Evolutionary conservation across 2,797 vertebrate genomes (phyloP).

Genomic region (Galago senegalensis): DNA sequence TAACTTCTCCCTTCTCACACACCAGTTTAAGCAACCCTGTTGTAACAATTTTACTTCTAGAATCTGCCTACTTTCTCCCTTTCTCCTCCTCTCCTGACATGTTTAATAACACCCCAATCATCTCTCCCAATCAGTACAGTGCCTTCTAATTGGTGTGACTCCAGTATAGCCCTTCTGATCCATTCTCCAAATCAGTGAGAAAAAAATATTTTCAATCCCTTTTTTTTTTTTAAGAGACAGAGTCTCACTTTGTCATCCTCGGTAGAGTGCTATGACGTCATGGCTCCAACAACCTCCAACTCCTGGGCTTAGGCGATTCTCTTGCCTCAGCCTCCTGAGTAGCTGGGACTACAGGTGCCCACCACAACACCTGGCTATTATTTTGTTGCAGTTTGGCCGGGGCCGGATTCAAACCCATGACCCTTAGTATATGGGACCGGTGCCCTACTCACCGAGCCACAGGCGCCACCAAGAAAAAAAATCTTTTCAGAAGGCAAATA

Average conservation of each 20-base stretch:
- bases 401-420: no score
- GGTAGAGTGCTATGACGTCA: no score
- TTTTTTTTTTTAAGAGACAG: no score
- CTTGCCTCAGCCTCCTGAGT: no score
- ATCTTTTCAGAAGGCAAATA: background rate
- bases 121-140: background rate
- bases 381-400: no score
- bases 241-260: no score
- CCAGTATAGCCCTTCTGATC: background rate
- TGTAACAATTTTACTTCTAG: background rate
- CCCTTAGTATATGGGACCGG: no score
- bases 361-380: no score
- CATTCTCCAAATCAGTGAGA: background rate
- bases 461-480: background rate
- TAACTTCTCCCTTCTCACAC: background rate
- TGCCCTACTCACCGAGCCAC: no score
- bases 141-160: background rate
- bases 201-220: background rate
- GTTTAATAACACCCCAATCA: background rate
- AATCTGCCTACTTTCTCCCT: background rate
- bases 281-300: no score
- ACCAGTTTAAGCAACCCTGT: background rate
- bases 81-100: background rate
- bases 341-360: no score
- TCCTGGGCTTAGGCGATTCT: no score